Conservation (phyloP, 1,140 invertebrate species). For the Bombus waltoni region DNA sequence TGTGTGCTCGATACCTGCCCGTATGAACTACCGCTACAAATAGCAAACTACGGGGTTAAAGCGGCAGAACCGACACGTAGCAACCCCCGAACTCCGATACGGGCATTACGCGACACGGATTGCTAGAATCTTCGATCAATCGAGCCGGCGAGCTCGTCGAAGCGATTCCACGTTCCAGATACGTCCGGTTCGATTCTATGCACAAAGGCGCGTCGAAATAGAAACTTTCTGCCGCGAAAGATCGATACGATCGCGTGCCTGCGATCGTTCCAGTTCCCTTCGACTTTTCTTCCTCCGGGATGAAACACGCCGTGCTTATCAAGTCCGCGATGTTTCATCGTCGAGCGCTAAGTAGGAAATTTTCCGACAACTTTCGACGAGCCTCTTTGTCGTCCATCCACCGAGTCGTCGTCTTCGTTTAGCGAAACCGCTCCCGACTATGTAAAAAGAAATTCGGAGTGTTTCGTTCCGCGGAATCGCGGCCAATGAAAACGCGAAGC, state of each 20-base stretch:
- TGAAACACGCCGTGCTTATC: neutral
- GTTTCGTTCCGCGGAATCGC: too few relatives aligned
- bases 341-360: neutral
- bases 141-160: neutral
- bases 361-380: neutral
- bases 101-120: constrained; percentile 32
- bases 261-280: neutral
- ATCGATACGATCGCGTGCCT: neutral
- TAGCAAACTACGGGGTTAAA: constrained; percentile 36
- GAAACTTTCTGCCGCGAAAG: neutral
- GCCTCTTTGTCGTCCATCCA: too few relatives aligned
- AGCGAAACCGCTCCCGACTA: too few relatives aligned
- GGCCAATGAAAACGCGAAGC: too few relatives aligned
- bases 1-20: constrained; percentile 13
- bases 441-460: too few relatives aligned
- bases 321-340: neutral
- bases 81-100: constrained; percentile 16
- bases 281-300: too few relatives aligned
- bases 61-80: constrained; percentile 17
- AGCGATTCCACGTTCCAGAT: neutral
- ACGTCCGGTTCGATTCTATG: neutral
- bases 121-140: constrained; percentile 21
- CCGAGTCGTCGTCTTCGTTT: too few relatives aligned
- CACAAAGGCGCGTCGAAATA: neutral
- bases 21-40: constrained; percentile 31